Percentiles rank a stretch among this genome's conserved stretches.
phyloP scores from a whole-genome alignment of 1,140 invertebrate genomes.

The Leptinotarsa texana region DNA sequence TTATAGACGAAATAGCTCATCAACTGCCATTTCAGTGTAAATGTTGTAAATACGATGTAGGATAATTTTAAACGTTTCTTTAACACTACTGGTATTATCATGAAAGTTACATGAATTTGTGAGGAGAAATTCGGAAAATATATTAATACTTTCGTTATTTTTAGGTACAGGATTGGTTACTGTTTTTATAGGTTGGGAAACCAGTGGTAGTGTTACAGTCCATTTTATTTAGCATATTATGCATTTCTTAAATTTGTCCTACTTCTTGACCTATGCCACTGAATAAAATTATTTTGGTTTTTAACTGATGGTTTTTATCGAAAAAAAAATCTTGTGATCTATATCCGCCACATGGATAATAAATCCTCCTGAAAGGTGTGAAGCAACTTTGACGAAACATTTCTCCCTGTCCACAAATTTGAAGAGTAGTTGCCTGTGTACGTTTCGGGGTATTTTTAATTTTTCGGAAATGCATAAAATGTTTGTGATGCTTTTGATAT shows the following conservation, averaged over 20 bases:
- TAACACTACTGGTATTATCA: constrained; percentile 25
- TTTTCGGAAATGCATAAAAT: constrained; percentile 23
- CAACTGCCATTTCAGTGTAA: constrained; percentile 34
- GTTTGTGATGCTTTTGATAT: constrained; percentile 27
- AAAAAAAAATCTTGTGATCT: too few species aligned
- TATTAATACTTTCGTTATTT: constrained; percentile 18
- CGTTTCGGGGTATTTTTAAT: not conserved
- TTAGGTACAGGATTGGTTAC: constrained; percentile 18
- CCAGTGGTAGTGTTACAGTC: constrained; percentile 14
- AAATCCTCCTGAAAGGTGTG: too few species aligned
- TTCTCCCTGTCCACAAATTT: too few species aligned
- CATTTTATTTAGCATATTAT: constrained; percentile 13
- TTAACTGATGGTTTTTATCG: too few species aligned
- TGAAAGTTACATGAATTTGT: not conserved
- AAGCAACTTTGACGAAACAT: too few species aligned
- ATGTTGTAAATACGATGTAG: constrained; percentile 32
- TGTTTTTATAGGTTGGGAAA: constrained; percentile 13
- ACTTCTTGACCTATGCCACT: not conserved
- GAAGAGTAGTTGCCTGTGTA: too few species aligned
- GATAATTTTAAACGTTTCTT: constrained; percentile 22
- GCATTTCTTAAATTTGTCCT: constrained; percentile 11
- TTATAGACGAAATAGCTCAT: constrained; percentile 18
- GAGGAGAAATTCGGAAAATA: not conserved
- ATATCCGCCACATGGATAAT: too few species aligned
- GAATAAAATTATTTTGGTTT: too few species aligned